Conservation (phyloP, 1,140 invertebrate genomes). For the Choristoneura fumiferana region DNA sequence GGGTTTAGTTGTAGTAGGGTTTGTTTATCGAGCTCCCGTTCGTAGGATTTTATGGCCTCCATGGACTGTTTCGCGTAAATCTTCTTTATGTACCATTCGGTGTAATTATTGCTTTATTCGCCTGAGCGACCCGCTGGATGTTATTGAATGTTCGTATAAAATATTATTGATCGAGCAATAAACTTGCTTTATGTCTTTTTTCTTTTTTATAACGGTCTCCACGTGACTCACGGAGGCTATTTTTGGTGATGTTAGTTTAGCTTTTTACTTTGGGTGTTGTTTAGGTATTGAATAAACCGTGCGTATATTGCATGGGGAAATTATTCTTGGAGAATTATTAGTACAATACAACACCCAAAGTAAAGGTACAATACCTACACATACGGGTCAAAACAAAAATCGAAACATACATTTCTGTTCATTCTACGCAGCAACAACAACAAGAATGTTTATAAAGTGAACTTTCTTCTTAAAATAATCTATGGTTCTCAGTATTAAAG, state of each 20-base stretch:
- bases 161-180: constrained; percentile 70
- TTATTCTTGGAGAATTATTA: too few relatives aligned
- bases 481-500: too few relatives aligned
- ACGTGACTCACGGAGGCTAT: constrained; percentile 44
- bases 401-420: too few relatives aligned
- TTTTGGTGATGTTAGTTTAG: constrained; percentile 34
- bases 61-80: constrained; percentile 62
- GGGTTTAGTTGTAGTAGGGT: constrained; percentile 60
- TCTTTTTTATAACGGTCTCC: constrained; percentile 53
- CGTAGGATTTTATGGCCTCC: constrained; percentile 59
- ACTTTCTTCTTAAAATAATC: too few relatives aligned
- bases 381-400: too few relatives aligned
- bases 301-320: too few relatives aligned
- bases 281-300: constrained; percentile 14
- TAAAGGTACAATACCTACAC: too few relatives aligned
- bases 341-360: too few relatives aligned
- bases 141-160: constrained; percentile 72
- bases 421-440: too few relatives aligned
- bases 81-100: constrained; percentile 56
- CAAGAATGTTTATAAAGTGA: too few relatives aligned
- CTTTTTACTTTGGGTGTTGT: constrained; percentile 33
- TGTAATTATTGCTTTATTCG: constrained; percentile 72
- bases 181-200: constrained; percentile 61
- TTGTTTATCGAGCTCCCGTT: constrained; percentile 67
- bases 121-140: constrained; percentile 55